phyloP scores from a whole-genome alignment of 2,113 vertebrate species.

The Pungitius pungitius region DNA sequence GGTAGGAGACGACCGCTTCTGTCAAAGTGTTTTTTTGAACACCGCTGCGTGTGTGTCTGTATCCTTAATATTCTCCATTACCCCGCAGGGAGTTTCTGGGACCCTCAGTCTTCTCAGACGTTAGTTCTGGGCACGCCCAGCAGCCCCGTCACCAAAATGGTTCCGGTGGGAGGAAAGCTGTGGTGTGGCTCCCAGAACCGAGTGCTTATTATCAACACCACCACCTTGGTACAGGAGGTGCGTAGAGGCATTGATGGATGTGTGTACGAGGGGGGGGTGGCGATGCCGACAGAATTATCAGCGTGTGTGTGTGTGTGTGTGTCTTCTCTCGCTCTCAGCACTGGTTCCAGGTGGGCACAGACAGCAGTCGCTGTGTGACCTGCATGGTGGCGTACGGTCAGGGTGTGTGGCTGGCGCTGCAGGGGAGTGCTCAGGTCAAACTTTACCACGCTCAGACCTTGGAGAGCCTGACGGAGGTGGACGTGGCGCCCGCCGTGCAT shows the following conservation, averaged over 20 bases:
- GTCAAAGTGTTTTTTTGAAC: not conserved
- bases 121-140: slow-evolving; percentile 87
- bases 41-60: no score
- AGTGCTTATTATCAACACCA: slow-evolving; percentile 88
- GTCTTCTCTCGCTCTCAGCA: slow-evolving; percentile 77
- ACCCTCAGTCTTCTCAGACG: slow-evolving; percentile 92
- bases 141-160: slow-evolving; percentile 96
- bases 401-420: slow-evolving; percentile 92
- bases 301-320: not conserved
- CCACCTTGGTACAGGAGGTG: slow-evolving; percentile 91
- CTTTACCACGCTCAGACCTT: slow-evolving; percentile 92
- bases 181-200: slow-evolving; percentile 98
- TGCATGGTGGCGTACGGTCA: slow-evolving; percentile 91
- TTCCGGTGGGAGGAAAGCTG: slow-evolving; percentile 89
- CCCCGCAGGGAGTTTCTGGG: slow-evolving; percentile 94
- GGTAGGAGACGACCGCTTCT: slow-evolving; percentile 74
- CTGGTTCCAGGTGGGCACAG: slow-evolving; percentile 89
- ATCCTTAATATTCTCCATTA: not conserved
- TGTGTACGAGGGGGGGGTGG: not conserved
- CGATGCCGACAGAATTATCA: not conserved
- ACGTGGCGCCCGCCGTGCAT: slow-evolving; percentile 95
- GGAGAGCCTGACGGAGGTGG: slow-evolving; percentile 92
- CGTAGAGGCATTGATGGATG: slow-evolving; percentile 50
- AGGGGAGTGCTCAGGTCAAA: slow-evolving; percentile 93
- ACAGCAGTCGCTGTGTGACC: slow-evolving; percentile 89